Evolutionary conservation across 2,888 invertebrate species (phyloP).

Genomic region (Melanostoma scalare): DNA sequence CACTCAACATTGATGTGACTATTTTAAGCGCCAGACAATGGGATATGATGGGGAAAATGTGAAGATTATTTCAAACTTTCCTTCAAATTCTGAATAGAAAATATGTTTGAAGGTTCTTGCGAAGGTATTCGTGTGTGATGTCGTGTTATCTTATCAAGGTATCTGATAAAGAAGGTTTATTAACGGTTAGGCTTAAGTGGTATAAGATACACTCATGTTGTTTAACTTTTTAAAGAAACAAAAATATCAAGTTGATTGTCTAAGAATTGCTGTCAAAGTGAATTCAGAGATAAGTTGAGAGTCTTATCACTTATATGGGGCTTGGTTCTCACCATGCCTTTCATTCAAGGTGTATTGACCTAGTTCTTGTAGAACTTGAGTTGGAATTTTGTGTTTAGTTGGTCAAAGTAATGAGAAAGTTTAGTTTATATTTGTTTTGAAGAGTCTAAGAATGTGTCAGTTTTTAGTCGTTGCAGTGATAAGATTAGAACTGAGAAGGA

Average conservation of each 20-base stretch:
- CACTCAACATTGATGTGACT: conserved; percentile 6
- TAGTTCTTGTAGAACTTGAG: background rate
- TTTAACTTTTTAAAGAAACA: conserved; percentile 24
- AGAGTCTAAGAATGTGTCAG: background rate
- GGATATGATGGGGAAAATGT: conserved; percentile 5
- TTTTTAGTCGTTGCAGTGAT: conserved; percentile 1
- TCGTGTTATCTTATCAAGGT: conserved; percentile 61
- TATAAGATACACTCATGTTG: conserved; percentile 3
- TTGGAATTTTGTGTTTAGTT: background rate
- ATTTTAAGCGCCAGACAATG: conserved; percentile 22
- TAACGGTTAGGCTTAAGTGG: conserved; percentile 9
- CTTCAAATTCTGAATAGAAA: conserved; percentile 8
- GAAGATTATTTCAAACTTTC: conserved; percentile 16
- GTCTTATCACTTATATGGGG: background rate
- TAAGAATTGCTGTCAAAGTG: conserved; percentile 6
- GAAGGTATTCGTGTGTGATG: background rate
- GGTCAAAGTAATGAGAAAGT: background rate
- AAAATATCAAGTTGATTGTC: background rate
- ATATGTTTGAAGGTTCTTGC: conserved; percentile 50
- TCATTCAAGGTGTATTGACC: conserved; percentile 28
- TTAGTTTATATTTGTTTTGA: background rate
- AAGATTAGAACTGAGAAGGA: conserved; percentile 20
- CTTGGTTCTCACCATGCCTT: background rate
- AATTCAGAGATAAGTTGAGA: background rate
- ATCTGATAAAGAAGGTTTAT: conserved; percentile 51